Evolutionary conservation across 2,113 vertebrate species (phyloP).

Genomic region (Ondatra zibethicus): DNA sequence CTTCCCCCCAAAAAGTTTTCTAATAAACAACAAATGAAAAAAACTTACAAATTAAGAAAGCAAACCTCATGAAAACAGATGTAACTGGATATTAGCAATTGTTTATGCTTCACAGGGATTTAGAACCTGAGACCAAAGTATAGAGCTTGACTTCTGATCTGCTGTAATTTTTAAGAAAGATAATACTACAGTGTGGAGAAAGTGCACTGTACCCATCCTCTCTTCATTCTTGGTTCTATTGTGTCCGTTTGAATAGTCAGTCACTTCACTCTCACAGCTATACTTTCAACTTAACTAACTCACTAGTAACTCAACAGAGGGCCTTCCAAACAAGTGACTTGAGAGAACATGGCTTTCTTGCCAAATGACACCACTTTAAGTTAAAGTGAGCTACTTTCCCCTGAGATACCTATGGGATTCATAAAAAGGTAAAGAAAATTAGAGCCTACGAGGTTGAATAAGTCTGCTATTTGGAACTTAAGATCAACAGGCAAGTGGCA

Average conservation of each 20-base stretch:
- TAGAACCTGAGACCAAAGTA: conserved; percentile 64
- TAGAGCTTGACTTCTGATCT: conserved; percentile 50
- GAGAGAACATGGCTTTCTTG: conserved; percentile 57
- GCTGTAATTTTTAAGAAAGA: conserved; percentile 25
- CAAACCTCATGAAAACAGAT: conserved; percentile 26
- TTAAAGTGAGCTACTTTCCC: conserved; percentile 4
- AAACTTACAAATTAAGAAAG: neutral
- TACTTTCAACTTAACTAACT: conserved; percentile 63
- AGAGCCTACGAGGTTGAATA: conserved; percentile 60
- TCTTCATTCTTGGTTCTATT: conserved; percentile 56
- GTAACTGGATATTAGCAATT: conserved; percentile 48
- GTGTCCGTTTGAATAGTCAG: conserved; percentile 24
- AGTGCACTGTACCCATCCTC: neutral
- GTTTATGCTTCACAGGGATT: conserved; percentile 54
- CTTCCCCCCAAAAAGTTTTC: neutral
- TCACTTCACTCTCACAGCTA: conserved; percentile 27
- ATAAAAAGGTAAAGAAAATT: conserved; percentile 59
- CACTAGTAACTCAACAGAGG: conserved; percentile 57
- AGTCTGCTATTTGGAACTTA: conserved; percentile 69
- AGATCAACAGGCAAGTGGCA: conserved; percentile 47
- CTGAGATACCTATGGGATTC: neutral
- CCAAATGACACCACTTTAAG: conserved; percentile 32
- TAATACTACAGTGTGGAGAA: neutral
- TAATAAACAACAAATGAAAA: conserved; percentile 22
- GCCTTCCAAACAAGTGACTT: conserved; percentile 67